Evolutionary conservation across 2,888 invertebrate species (phyloP).

Genomic region (Caenorhabditis sinica): DNA sequence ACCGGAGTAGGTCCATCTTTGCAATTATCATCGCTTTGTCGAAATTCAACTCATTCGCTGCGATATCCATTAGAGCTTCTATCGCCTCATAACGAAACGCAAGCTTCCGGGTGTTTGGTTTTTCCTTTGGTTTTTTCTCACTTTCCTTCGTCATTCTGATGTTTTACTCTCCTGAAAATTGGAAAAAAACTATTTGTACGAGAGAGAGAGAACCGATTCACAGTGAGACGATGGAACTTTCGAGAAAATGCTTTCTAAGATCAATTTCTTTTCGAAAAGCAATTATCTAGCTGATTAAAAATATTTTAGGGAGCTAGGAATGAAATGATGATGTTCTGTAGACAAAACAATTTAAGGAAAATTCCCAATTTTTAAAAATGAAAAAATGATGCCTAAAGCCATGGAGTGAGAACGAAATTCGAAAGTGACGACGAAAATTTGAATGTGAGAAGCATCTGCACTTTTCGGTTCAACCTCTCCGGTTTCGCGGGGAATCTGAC

Average conservation of each 20-base stretch:
- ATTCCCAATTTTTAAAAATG: no score
- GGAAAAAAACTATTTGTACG: neutral
- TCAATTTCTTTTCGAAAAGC: no score
- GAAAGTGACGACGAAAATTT: conserved; percentile 9
- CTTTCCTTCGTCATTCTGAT: conserved; percentile 42
- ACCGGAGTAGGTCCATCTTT: conserved; percentile 71
- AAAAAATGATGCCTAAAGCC: no score
- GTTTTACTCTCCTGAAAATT: neutral
- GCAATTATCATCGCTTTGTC: conserved; percentile 64
- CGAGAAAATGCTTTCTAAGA: no score
- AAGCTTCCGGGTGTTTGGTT: conserved; percentile 58
- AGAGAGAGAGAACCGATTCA: no score
- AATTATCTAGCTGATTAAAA: no score
- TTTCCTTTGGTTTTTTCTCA: conserved; percentile 52
- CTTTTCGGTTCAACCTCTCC: conserved; percentile 14
- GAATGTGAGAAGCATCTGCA: conserved; percentile 14
- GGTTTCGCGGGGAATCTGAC: conserved; percentile 29
- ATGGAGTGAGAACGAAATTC: neutral
- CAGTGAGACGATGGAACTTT: no score
- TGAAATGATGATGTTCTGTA: no score
- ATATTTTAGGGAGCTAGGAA: no score
- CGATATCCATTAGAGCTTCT: conserved; percentile 29
- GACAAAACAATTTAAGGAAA: no score
- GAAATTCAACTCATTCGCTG: conserved; percentile 32
- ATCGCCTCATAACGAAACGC: conserved; percentile 69